These are phyloP conservation scores for Camarhynchus parvulus DNA, from an alignment of 2,113 vertebrate species.

Conservation along the genomic window DNA sequence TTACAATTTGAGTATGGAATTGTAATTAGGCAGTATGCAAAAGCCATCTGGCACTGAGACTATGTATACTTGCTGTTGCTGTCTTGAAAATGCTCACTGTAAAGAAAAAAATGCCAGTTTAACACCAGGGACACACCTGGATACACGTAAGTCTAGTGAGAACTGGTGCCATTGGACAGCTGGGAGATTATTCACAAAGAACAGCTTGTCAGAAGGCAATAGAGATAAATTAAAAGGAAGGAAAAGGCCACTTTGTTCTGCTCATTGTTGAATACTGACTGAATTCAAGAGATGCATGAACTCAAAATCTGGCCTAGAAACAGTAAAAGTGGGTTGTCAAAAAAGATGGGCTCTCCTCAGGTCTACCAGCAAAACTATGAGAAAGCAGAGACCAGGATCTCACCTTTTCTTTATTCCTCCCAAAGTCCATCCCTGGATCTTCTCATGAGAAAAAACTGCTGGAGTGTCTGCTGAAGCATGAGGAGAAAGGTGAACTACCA, in stretches of 20 bases:
- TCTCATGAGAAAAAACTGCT: not conserved
- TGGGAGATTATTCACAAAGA: not conserved
- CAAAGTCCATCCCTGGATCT: not conserved
- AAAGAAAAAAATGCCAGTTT: not conserved
- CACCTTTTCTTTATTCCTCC: accelerated
- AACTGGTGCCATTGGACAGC: not conserved
- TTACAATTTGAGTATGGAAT: not conserved
- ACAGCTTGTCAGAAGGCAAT: not conserved
- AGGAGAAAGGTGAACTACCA: not conserved
- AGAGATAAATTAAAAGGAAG: not conserved
- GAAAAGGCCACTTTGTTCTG: not conserved
- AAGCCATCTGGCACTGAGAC: not conserved
- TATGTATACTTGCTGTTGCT: not conserved
- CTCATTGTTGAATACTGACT: not conserved
- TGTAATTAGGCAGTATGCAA: not conserved
- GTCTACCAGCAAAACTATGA: not conserved
- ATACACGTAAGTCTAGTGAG: not conserved
- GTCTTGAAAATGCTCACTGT: not conserved
- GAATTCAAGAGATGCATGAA: not conserved
- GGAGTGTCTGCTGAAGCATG: not conserved
- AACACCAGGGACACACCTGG: not conserved
- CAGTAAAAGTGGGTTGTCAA: not conserved
- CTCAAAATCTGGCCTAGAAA: not conserved
- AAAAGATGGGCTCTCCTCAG: not conserved
- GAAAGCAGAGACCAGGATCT: not conserved